Evolutionary conservation across 2,113 vertebrate species (phyloP).

Genomic region (Ptyas mucosa): DNA sequence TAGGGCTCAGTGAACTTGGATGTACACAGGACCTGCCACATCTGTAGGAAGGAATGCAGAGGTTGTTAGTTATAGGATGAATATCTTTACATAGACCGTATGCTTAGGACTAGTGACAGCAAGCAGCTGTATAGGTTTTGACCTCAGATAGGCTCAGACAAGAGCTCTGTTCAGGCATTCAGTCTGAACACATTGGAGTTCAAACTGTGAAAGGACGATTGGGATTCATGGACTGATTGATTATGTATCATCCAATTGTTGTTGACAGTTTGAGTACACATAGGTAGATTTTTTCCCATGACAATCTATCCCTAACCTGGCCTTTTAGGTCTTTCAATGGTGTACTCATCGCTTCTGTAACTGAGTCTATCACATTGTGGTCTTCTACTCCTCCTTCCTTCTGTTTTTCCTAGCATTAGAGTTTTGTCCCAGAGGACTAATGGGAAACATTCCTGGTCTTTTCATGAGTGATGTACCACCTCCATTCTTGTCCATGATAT

Average conservation of each 20-base stretch:
- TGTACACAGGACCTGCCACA: background rate
- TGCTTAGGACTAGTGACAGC: background rate
- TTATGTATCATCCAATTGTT: background rate
- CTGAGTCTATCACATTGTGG: background rate
- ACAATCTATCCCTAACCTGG: background rate
- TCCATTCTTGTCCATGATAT: background rate
- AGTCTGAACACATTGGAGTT: background rate
- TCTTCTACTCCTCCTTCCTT: background rate
- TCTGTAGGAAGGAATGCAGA: background rate
- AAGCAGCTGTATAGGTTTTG: background rate
- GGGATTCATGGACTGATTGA: background rate
- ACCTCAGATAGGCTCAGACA: background rate
- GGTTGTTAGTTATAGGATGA: too few species aligned
- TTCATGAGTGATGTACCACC: background rate
- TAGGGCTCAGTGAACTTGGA: background rate
- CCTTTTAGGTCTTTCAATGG: background rate
- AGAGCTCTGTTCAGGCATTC: background rate
- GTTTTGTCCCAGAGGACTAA: background rate
- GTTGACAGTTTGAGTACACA: background rate
- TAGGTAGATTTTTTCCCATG: background rate
- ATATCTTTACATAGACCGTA: background rate
- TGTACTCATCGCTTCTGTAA: background rate
- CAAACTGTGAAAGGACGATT: background rate
- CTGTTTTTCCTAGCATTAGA: background rate
- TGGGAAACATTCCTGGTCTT: background rate